Evolutionary conservation across 1,140 invertebrate genomes (phyloP), one percentile per base, ranked within the genome.

Genomic region (Apis cerana): DNA sequence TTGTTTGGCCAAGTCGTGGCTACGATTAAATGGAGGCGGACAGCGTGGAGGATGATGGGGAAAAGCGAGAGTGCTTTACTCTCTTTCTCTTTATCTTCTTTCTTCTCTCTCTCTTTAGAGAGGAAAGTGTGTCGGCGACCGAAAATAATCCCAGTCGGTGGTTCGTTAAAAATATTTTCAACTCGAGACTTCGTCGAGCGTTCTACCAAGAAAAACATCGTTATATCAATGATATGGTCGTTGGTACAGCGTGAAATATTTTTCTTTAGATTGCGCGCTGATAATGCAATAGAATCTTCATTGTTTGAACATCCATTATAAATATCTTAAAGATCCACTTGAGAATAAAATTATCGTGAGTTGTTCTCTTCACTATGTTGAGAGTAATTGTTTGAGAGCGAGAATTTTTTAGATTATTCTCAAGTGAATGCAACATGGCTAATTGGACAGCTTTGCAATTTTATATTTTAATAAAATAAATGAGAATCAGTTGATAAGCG

Each of bases 131-230:
- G 78, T 80, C 78, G 62, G 69, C 58, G 78, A 80, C 67, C 70
- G 78, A 80, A 74, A 80, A 80, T 80, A 80, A 80, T 80, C 78
- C 1, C 15, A 11, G 58, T 11, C 48, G 64, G 23, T 27, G 68
- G 77, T 72, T 80, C 50, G 78, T 80, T 80, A 71, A 74, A 80
- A 80, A 80, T 74, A 74, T 64, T 72, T 80, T 64, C 69, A 54
- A 80, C 50, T 59, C 48, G 50, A 23, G 48, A 50, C 8, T 58
- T 33, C n/a, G 54, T 2, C 27, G 17, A 48, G 19, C 27, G 1
- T 8, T 43, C 59, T 19, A 23, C 50, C 59, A 64, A 64, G 69
- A 58, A 17, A 64, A 43, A 64, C 58, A 62, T 59, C 69, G 69
- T 72, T 80, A 74, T 80, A 68, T 72, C 68, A 80, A 72, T 71